Evolutionary conservation across 1,140 invertebrate genomes (phyloP).

Genomic region (Hesperophylax magnus): DNA sequence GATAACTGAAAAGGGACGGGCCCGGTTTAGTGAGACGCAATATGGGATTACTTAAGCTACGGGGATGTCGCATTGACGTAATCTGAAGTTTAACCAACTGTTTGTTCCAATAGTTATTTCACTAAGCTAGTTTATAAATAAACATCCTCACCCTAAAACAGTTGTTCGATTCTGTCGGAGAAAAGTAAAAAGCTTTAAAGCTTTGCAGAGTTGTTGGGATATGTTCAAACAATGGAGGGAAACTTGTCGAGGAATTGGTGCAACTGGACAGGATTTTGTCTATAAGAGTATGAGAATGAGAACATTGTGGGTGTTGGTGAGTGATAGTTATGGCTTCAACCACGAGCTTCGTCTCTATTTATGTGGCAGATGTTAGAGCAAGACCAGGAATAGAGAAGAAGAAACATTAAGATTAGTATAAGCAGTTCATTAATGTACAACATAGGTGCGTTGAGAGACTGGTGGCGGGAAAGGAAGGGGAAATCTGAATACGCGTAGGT

Average conservation of each 20-base stretch:
- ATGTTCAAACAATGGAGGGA: too few relatives aligned
- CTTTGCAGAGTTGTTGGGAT: neutral
- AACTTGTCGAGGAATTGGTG: too few relatives aligned
- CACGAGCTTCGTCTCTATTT: neutral
- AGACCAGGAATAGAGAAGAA: conserved; percentile 12
- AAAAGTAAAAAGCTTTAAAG: conserved; percentile 1
- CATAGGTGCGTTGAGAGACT: conserved; percentile 1
- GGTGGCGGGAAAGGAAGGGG: neutral
- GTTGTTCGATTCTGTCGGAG: neutral
- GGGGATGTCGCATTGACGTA: conserved; percentile 9
- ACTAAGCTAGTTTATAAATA: conserved; percentile 18
- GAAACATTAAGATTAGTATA: conserved; percentile 32
- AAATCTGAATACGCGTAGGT: conserved; percentile 7
- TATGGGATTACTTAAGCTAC: conserved; percentile 3
- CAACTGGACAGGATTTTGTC: too few relatives aligned
- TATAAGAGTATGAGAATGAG: neutral
- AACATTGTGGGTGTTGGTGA: conserved; percentile 9
- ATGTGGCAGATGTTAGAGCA: conserved; percentile 25
- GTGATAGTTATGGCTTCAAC: conserved; percentile 31
- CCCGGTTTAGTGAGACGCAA: conserved; percentile 15
- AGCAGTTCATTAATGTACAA: conserved; percentile 31
- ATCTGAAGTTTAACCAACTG: conserved; percentile 16
- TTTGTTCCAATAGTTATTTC: conserved; percentile 18
- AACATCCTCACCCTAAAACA: conserved; percentile 8
- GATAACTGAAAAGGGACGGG: neutral